A percentile compares a stretch with the other conserved stretches of the same genome.
Conservation (phyloP, 2,113 vertebrate genomes). For the Psilopsiagon aurifrons region DNA sequence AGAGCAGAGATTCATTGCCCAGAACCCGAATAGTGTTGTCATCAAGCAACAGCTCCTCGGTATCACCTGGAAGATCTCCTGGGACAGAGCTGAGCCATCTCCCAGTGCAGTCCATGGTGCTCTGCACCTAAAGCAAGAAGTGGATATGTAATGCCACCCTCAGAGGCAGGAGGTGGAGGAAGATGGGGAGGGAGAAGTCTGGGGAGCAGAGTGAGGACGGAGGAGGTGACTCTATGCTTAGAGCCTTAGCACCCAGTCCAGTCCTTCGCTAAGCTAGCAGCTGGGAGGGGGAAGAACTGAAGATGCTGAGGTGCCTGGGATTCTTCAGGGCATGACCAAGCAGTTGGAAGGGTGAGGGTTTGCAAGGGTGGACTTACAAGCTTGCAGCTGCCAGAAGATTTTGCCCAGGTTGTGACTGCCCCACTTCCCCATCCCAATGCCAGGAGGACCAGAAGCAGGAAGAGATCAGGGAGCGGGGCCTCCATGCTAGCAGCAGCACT, state of each 20-base stretch:
- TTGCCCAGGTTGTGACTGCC: neutral
- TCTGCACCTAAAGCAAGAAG: slow-evolving; percentile 75
- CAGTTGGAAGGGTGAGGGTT: neutral
- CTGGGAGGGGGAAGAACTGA: neutral
- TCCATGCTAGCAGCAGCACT: slow-evolving; percentile 75
- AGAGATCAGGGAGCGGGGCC: slow-evolving; percentile 63
- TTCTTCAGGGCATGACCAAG: neutral
- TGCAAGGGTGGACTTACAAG: slow-evolving; percentile 68
- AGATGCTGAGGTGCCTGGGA: neutral
- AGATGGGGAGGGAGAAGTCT: neutral
- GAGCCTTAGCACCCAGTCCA: neutral
- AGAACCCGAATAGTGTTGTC: slow-evolving; percentile 83
- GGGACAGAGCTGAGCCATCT: slow-evolving; percentile 77
- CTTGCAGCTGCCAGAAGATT: slow-evolving; percentile 47
- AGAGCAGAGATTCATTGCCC: slow-evolving; percentile 73
- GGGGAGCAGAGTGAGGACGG: neutral
- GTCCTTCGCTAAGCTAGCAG: neutral
- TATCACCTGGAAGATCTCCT: slow-evolving; percentile 61
- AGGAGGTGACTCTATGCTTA: neutral
- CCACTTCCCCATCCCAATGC: slow-evolving; percentile 42
- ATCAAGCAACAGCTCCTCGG: slow-evolving; percentile 81
- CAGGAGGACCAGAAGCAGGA: slow-evolving; percentile 68
- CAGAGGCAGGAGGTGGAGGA: neutral
- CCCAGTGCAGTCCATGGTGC: slow-evolving; percentile 75
- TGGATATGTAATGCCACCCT: neutral